Base-by-base conservation (phyloP, 1,140 invertebrate species). In the Lepidurus packardi region DNA sequence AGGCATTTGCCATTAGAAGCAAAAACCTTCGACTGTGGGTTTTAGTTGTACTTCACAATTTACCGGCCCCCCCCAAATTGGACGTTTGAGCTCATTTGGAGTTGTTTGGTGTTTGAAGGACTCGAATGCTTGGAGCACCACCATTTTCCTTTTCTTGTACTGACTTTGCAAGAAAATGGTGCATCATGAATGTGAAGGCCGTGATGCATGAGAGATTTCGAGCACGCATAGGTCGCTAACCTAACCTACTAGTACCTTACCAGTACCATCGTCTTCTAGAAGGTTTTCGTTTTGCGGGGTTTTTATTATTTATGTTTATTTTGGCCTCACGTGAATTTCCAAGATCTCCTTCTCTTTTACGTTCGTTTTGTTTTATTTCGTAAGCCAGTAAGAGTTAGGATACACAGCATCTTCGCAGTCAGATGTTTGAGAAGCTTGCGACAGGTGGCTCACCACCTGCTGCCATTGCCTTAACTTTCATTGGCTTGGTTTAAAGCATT, bases 181-280 rank as follows among this genome's bases (percentile, higher is more conserved):
- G 53, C 53, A 65, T 65, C 53, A 16, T 65, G 53, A 65, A 65
- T 65, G 53, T 65, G 53, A 65, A 65, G 53, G 53, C 53, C 53
- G 53, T 65, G 53, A 65, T 65, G 53, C 53, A 21, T 65, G 53
- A 65, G 53, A 65, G 53, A 65, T 65, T 65, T 65, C 53, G 21
- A 65, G 53, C 53, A 65, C 53, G 53, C 53, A 21, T 21, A 65
- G 53, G 53, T 65, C 53, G 53, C 9, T 65, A 65, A 65, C 53
- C 53, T 65, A 65, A 65, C 53, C 53, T 21, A 65, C 53, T 65
- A 21, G 16, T 65, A 65, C 53, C 53, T 65, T 21, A 65, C 53
- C 21, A 21, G 16, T 65, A 65, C 53, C 16, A 65, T 65, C 1
- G 0, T 65, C 21, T 65, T 16, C 16, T 21, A 11, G 53, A 65